Evolutionary conservation across 2,888 invertebrate species (phyloP).

Genomic region (Lutraria lutraria): DNA sequence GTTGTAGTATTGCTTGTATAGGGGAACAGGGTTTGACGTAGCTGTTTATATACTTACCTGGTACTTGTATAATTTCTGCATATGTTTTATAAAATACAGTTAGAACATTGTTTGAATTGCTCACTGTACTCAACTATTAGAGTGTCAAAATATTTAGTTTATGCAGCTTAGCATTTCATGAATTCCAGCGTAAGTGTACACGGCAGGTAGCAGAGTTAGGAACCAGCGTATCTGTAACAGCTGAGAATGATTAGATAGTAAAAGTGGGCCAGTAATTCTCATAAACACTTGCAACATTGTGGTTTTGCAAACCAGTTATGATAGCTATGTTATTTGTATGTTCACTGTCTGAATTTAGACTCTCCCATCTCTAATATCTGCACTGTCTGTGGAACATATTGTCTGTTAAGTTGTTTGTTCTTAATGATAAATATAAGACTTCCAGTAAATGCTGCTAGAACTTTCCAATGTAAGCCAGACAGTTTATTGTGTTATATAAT

Average conservation of each 20-base stretch:
- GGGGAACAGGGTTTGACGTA: background rate
- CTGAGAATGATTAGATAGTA: conserved; percentile 33
- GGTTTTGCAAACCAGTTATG: conserved; percentile 30
- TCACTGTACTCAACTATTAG: background rate
- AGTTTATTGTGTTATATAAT: background rate
- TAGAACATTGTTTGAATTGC: background rate
- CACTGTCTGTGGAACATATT: background rate
- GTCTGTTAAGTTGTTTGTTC: conserved; percentile 13
- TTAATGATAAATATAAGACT: background rate
- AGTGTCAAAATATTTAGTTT: conserved; percentile 16
- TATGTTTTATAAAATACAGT: background rate
- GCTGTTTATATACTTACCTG: background rate
- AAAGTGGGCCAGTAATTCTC: conserved; percentile 41
- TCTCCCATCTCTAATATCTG: background rate
- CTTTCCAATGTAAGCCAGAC: background rate
- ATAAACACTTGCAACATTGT: conserved; percentile 45
- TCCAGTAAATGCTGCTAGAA: background rate
- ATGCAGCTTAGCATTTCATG: conserved; percentile 16
- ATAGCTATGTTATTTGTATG: conserved; percentile 31
- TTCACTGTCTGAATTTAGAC: background rate
- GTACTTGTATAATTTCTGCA: background rate
- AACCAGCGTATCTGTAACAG: conserved; percentile 7
- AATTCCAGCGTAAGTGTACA: conserved; percentile 21
- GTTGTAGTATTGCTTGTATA: background rate
- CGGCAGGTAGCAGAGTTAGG: background rate